Evolutionary conservation across 2,888 invertebrate genomes (phyloP).

Genomic region (Acanthosepion esculentum): DNA sequence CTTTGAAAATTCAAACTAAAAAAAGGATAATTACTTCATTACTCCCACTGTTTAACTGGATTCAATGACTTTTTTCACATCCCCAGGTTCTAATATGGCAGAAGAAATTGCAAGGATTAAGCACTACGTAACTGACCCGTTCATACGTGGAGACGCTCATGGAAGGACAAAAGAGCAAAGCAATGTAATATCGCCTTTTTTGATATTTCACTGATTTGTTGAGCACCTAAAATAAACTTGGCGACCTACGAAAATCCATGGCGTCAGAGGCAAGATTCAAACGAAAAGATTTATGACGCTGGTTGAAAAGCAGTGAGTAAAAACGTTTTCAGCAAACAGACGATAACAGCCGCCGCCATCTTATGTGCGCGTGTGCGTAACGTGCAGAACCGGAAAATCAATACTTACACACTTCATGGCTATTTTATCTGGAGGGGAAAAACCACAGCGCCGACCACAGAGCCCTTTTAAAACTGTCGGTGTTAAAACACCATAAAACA

Average conservation of each 20-base stretch:
- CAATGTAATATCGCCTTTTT: neutral
- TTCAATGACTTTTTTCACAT: no score
- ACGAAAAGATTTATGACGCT: neutral
- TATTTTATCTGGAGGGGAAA: neutral
- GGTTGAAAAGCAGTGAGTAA: neutral
- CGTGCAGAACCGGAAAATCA: neutral
- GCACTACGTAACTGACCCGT: neutral
- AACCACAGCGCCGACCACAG: neutral
- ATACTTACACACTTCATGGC: neutral
- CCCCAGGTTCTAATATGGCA: no score
- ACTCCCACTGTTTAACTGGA: no score
- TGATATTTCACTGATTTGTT: neutral
- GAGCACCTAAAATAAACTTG: neutral
- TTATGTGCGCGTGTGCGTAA: neutral
- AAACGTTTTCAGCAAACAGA: neutral
- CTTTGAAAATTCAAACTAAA: no score
- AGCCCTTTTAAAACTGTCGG: neutral
- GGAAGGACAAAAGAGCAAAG: neutral
- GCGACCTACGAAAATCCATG: neutral
- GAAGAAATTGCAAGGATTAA: neutral
- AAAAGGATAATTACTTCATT: no score
- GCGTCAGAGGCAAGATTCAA: neutral
- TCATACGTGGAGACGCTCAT: neutral
- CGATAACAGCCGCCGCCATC: neutral
- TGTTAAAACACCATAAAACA: neutral